phyloP scores from a whole-genome alignment of 1,140 invertebrate species.

The Drosophila nebulosa region DNA sequence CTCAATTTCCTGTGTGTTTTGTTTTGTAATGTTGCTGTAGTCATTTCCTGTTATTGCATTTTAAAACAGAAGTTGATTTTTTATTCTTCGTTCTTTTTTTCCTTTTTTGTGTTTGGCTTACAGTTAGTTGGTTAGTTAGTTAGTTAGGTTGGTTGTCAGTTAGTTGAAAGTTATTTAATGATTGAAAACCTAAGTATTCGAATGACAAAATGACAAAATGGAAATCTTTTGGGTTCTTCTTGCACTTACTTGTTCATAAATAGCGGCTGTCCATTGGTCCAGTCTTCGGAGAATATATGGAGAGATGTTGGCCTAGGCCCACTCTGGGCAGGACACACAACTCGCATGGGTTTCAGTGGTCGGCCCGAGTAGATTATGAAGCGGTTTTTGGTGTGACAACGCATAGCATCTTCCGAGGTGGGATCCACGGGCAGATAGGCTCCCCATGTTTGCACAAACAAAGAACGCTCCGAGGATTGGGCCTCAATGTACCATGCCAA shows the following conservation, averaged over 20 bases:
- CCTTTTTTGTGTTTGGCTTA: conserved; percentile 2
- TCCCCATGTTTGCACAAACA: conserved; percentile 89
- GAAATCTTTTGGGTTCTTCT: neutral
- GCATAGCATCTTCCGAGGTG: conserved; percentile 82
- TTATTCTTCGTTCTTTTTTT: neutral
- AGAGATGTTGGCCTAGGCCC: conserved; percentile 86
- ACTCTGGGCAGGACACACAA: conserved; percentile 87
- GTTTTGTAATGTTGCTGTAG: conserved; percentile 33
- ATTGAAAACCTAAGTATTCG: conserved; percentile 44
- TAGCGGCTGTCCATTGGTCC: conserved; percentile 82
- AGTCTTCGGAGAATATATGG: conserved; percentile 89
- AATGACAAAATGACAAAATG: conserved; percentile 8
- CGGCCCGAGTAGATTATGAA: conserved; percentile 85
- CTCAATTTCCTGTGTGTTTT: conserved; percentile 54
- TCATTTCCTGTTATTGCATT: conserved; percentile 60
- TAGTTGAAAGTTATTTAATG: too few relatives aligned
- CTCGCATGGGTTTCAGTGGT: conserved; percentile 85
- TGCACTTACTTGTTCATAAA: conserved; percentile 79
- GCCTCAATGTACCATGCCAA: conserved; percentile 89
- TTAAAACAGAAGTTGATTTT: conserved; percentile 35
- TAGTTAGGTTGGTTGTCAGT: too few relatives aligned
- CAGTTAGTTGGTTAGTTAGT: too few relatives aligned
- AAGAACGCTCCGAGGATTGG: conserved; percentile 85
- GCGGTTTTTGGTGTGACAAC: conserved; percentile 85
- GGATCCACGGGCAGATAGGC: conserved; percentile 82